Evolutionary conservation across 37 sponge, comb jelly and placozoan species (phyloP).

Genomic region (Cliona cf. orientalis): DNA sequence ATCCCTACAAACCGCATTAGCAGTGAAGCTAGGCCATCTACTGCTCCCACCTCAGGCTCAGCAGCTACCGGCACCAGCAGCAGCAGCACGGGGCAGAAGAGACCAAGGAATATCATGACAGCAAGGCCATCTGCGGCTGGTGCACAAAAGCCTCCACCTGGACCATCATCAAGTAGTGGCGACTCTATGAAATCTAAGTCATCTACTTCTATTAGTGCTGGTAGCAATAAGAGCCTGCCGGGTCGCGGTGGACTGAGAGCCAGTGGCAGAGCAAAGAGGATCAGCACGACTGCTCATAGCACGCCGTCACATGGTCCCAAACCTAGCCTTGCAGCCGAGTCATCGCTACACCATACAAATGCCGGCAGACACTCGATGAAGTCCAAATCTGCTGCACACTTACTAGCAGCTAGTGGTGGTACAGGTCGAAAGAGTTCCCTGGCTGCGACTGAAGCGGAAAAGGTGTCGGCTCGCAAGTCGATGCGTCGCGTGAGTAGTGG

Average conservation of each 20-base stretch:
- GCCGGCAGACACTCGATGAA: no score
- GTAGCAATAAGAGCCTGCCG: background rate
- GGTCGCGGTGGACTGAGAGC: background rate
- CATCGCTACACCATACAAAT: no score
- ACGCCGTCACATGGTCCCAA: background rate
- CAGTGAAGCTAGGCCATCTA: background rate
- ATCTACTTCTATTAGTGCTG: background rate
- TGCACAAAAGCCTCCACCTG: background rate
- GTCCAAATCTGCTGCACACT: no score
- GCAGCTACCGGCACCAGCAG: background rate
- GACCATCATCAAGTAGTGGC: background rate
- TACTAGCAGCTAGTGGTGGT: no score
- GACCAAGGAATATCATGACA: background rate
- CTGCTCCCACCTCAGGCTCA: background rate
- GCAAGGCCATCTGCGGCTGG: background rate
- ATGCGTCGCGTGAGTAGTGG: background rate
- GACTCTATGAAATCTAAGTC: background rate
- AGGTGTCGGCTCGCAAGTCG: conserved; percentile 7
- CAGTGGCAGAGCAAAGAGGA: background rate
- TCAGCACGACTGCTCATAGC: background rate
- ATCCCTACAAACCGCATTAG: background rate
- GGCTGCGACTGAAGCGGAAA: background rate
- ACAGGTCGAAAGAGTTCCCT: background rate
- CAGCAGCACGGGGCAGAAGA: conserved; percentile 4
- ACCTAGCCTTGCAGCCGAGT: no score